Conservation (phyloP, 1,140 invertebrate genomes). For the Calosoma granatense region DNA sequence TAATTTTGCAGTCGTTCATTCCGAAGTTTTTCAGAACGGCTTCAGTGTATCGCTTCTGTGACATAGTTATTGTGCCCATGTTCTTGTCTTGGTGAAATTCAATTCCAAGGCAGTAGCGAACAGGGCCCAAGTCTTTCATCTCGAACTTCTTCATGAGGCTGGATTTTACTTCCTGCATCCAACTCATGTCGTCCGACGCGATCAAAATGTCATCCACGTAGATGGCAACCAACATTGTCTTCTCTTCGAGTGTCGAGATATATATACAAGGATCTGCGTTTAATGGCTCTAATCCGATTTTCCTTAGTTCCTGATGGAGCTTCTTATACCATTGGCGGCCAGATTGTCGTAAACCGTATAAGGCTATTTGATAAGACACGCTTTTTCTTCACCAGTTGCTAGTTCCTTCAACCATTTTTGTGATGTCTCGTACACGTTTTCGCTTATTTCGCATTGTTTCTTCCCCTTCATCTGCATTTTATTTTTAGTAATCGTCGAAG, state of each 20-base stretch:
- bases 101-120: constrained; percentile 21
- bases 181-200: constrained; percentile 14
- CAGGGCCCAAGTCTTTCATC: constrained; percentile 22
- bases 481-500: neutral
- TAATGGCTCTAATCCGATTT: constrained; percentile 16
- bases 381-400: constrained; percentile 7
- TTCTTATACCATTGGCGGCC: constrained; percentile 23
- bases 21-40: constrained; percentile 24
- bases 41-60: constrained; percentile 20
- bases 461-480: too few species aligned
- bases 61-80: constrained; percentile 13
- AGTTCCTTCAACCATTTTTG: constrained; percentile 18
- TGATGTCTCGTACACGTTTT: constrained; percentile 10
- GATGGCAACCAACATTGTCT: constrained; percentile 19
- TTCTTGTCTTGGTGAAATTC: constrained; percentile 16
- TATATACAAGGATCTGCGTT: constrained; percentile 27
- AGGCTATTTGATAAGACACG: constrained; percentile 14
- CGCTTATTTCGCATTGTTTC: neutral
- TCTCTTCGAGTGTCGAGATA: constrained; percentile 7
- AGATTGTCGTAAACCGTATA: constrained; percentile 33
- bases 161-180: neutral
- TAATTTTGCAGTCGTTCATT: constrained; percentile 20
- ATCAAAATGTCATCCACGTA: constrained; percentile 27
- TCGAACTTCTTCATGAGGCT: constrained; percentile 19
- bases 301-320: constrained; percentile 18